Conservation (phyloP, 2,113 vertebrate species). For the Onychorhynchus coronatus region DNA sequence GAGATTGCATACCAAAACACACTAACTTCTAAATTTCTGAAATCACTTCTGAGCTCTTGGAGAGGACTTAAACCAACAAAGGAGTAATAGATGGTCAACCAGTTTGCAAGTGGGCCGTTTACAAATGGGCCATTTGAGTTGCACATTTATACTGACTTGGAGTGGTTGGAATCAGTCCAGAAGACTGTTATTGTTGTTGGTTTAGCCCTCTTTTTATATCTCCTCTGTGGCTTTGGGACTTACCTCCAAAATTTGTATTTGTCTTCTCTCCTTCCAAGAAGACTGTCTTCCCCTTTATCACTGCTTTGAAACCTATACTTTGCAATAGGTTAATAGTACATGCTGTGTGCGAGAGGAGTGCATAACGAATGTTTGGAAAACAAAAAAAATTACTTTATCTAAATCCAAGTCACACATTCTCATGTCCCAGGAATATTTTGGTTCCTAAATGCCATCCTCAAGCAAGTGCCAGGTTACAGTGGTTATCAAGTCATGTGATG, state of each 20-base stretch:
- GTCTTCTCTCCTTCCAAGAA: not conserved
- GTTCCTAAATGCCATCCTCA: not conserved
- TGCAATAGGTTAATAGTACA: not conserved
- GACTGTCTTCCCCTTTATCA: not conserved
- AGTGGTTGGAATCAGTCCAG: not conserved
- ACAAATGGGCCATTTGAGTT: not conserved
- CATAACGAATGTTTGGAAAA: not conserved
- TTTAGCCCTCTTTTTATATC: not conserved
- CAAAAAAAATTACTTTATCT: not conserved
- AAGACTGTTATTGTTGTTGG: not conserved
- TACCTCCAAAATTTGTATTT: not conserved
- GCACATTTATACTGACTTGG: not conserved
- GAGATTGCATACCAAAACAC: not conserved
- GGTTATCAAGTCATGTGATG: not conserved
- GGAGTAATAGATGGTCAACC: not conserved
- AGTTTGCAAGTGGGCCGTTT: not conserved
- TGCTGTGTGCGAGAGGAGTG: not conserved
- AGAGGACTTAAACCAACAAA: not conserved
- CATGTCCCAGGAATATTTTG: not conserved
- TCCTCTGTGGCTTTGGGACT: not conserved
- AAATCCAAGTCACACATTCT: slow-evolving; percentile 19
- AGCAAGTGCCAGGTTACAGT: not conserved
- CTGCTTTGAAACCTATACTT: slow-evolving; percentile 18
- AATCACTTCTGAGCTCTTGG: not conserved
- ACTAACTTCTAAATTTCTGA: not conserved